Conservation (phyloP, 2,888 invertebrate species). For the Limnephilus rhombicus region DNA sequence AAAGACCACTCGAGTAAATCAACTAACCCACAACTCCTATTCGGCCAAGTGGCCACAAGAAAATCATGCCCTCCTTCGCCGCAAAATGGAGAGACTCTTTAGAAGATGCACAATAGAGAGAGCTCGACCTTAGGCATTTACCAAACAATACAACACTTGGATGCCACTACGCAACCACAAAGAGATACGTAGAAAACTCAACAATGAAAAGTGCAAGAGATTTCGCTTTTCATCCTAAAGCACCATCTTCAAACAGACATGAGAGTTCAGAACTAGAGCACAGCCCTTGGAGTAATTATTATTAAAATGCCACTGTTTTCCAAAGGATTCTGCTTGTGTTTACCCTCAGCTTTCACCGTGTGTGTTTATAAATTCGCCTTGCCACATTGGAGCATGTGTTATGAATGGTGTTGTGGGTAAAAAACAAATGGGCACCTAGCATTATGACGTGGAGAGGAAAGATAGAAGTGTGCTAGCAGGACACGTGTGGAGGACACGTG, state of each 20-base stretch:
- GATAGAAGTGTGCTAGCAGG: conserved; percentile 37
- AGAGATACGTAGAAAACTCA: neutral
- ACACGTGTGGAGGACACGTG: conserved; percentile 60
- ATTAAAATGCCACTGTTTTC: neutral
- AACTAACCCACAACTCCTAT: conserved; percentile 39
- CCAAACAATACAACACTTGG: conserved; percentile 33
- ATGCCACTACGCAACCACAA: conserved; percentile 25
- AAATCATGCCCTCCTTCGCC: conserved; percentile 8
- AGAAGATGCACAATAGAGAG: conserved; percentile 6
- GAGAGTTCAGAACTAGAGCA: neutral
- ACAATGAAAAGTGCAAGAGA: conserved; percentile 16
- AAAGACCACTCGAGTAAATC: conserved; percentile 38
- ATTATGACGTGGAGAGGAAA: neutral
- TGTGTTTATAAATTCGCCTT: conserved; percentile 13
- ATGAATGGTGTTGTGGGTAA: conserved; percentile 12
- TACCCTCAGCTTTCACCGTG: neutral
- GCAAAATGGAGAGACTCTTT: neutral
- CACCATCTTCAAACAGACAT: neutral
- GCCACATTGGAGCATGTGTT: conserved; percentile 11
- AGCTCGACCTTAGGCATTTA: conserved; percentile 51
- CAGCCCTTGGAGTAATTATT: neutral
- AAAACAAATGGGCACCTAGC: conserved; percentile 10
- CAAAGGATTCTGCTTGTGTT: neutral
- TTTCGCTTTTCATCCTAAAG: neutral
- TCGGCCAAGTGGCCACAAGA: conserved; percentile 9